phyloP scores from a whole-genome alignment of 2,888 invertebrate genomes.

The Orchesella flavescens region DNA sequence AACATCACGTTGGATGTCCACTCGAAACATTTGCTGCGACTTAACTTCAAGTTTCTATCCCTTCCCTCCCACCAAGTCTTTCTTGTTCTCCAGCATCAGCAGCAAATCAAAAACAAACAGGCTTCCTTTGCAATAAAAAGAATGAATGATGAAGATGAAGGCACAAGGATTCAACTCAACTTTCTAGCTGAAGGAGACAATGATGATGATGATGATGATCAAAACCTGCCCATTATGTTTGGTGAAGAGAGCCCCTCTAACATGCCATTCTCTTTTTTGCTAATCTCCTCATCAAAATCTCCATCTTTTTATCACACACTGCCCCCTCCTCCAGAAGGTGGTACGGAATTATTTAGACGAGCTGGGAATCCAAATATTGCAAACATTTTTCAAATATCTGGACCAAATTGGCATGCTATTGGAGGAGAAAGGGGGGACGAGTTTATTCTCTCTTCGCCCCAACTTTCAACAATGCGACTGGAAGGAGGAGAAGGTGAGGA shows the following conservation, averaged over 20 bases:
- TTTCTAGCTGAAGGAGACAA: neutral
- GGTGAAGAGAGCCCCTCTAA: neutral
- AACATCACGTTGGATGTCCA: neutral
- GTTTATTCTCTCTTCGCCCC: neutral
- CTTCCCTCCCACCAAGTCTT: neutral
- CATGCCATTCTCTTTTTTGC: neutral
- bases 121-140: neutral
- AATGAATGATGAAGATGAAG: too few relatives aligned
- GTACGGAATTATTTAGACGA: neutral
- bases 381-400: constrained; percentile 16
- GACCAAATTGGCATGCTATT: neutral
- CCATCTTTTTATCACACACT: neutral
- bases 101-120: too few relatives aligned
- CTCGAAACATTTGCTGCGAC: neutral
- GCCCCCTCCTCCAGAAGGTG: neutral
- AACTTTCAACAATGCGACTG: neutral
- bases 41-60: neutral
- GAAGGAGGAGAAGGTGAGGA: constrained; percentile 20
- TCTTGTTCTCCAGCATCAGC: too few relatives aligned
- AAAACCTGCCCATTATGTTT: neutral
- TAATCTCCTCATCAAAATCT: neutral
- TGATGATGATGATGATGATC: too few relatives aligned
- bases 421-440: constrained; percentile 14
- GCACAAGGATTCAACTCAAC: neutral
- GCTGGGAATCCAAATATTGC: neutral